Percentiles rank a stretch among this genome's conserved stretches.
These are phyloP conservation scores for Proisotoma minuta DNA, from an alignment of 2,888 invertebrate genomes.

Conservation along the genomic window DNA sequence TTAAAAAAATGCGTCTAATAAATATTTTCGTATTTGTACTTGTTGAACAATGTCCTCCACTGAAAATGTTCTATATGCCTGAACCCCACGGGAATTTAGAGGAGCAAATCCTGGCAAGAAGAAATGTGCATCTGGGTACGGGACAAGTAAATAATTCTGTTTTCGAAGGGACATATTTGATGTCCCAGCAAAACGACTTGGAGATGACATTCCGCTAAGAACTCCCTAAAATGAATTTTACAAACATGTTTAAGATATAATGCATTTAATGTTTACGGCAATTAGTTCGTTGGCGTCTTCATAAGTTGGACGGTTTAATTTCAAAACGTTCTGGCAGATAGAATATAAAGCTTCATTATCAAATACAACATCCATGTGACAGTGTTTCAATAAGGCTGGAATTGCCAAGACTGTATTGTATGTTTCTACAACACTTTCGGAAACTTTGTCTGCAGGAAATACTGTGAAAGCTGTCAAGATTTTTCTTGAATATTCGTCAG, in stretches of 20 bases:
- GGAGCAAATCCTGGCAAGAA: slow-evolving; percentile 34
- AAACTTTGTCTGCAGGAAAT: slow-evolving; percentile 14
- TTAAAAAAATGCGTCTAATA: not conserved
- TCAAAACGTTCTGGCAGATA: slow-evolving; percentile 51
- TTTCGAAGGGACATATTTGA: slow-evolving; percentile 19
- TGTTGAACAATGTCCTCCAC: slow-evolving; percentile 20
- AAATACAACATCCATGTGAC: slow-evolving; percentile 51
- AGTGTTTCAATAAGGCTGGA: slow-evolving; percentile 12
- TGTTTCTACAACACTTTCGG: slow-evolving; percentile 31
- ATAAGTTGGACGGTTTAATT: slow-evolving; percentile 17
- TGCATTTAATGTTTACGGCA: slow-evolving; percentile 5
- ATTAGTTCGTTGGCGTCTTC: slow-evolving; percentile 27
- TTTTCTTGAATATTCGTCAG: slow-evolving; percentile 24
- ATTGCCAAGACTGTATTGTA: slow-evolving; percentile 22
- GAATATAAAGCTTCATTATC: slow-evolving; percentile 57
- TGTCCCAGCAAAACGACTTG: slow-evolving; percentile 27
- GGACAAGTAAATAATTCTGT: slow-evolving; percentile 11
- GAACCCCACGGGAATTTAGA: slow-evolving; percentile 27
- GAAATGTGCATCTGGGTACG: slow-evolving; percentile 34
- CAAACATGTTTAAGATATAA: not conserved
- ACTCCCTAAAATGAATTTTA: slow-evolving; percentile 12
- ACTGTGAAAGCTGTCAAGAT: slow-evolving; percentile 15
- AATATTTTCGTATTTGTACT: slow-evolving; percentile 2
- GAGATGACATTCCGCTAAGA: slow-evolving; percentile 24
- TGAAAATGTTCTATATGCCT: slow-evolving; percentile 24